These are phyloP conservation scores for Oppia nitens DNA, from an alignment of 1,140 invertebrate species.

Conservation along the genomic window DNA sequence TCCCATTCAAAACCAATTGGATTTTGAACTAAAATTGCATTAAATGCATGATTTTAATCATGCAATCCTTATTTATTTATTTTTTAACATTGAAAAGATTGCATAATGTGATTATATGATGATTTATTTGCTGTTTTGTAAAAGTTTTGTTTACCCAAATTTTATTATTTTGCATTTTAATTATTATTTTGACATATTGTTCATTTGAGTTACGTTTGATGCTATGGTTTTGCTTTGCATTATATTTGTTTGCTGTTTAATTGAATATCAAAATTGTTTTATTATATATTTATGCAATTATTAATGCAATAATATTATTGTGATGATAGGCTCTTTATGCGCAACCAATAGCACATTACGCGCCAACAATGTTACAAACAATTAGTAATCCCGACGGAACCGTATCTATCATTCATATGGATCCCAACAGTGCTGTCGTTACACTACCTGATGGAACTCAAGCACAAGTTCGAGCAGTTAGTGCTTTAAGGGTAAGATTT, in stretches of 20 bases:
- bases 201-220: background rate
- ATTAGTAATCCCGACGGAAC: constrained; percentile 92
- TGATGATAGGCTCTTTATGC: constrained; percentile 19
- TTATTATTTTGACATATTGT: constrained; percentile 1
- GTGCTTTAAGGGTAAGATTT: constrained; percentile 43
- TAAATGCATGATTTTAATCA: too few species aligned
- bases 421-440: constrained; percentile 74
- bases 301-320: background rate
- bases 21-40: too few species aligned
- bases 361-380: constrained; percentile 79
- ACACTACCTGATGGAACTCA: constrained; percentile 88
- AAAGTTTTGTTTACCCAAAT: background rate
- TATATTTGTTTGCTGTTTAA: constrained; percentile 1
- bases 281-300: background rate
- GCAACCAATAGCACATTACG: constrained; percentile 40
- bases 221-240: constrained; percentile 5
- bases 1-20: background rate
- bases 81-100: too few species aligned
- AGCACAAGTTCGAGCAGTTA: constrained; percentile 75
- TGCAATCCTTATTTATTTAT: too few species aligned
- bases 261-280: background rate
- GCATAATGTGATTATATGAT: too few species aligned
- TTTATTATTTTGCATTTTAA: background rate
- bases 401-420: constrained; percentile 87
- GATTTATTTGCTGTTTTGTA: too few species aligned